These are phyloP conservation scores for Parthenolecanium corni DNA, from an alignment of 2,888 invertebrate species.

Conservation along the genomic window DNA sequence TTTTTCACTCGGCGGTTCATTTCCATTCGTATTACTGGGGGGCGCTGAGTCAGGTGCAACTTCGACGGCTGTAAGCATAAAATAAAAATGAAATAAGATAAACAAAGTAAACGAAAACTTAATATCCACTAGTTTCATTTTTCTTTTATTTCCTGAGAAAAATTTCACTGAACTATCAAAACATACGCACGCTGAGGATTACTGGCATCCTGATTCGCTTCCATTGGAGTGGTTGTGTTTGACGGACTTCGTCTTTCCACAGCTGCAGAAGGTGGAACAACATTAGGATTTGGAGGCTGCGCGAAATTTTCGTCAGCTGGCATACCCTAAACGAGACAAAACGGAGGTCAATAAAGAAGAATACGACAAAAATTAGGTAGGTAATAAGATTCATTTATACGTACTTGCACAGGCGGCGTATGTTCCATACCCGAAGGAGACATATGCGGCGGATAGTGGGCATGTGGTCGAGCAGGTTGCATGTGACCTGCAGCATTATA, in stretches of 20 bases:
- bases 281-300: constrained; percentile 1
- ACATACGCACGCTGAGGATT: background rate
- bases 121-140: no score
- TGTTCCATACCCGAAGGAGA: constrained; percentile 15
- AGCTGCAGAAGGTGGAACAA: background rate
- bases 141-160: no score
- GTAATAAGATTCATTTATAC: background rate
- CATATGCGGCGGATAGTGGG: constrained; percentile 22
- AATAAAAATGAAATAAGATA: no score
- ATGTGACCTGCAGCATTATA: constrained; percentile 9
- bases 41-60: no score
- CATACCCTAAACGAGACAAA: background rate
- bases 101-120: no score
- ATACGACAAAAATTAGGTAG: background rate
- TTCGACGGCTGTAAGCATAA: no score
- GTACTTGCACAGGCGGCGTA: background rate
- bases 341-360: background rate
- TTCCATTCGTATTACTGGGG: no score
- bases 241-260: constrained; percentile 7
- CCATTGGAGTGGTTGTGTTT: background rate
- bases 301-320: background rate
- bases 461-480: constrained; percentile 23
- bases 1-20: no score
- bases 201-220: background rate
- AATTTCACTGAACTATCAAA: background rate